Evolutionary conservation across 92 coral and sea anemone genomes (phyloP).

Genomic region (Phenganax subtilis): DNA sequence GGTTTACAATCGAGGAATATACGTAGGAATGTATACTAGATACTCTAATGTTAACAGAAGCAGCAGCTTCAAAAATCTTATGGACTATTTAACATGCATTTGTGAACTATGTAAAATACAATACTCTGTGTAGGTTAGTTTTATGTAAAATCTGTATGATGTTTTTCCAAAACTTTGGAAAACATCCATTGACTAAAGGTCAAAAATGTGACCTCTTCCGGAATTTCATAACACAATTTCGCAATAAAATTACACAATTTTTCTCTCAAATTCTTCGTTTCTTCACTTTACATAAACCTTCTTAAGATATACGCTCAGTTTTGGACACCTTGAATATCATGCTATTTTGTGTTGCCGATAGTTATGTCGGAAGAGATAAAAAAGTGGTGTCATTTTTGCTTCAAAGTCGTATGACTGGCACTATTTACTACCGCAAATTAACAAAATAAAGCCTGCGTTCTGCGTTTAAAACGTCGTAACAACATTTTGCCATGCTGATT

Average conservation of each 20-base stretch:
- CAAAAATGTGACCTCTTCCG: neutral
- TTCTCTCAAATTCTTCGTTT: neutral
- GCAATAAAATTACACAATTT: neutral
- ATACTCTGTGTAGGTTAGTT: too few species aligned
- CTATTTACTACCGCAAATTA: neutral
- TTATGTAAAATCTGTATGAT: too few species aligned
- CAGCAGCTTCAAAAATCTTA: too few species aligned
- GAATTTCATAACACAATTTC: neutral
- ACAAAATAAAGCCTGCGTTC: neutral
- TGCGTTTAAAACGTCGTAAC: neutral
- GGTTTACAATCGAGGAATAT: too few species aligned
- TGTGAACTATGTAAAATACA: too few species aligned
- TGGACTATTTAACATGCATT: too few species aligned
- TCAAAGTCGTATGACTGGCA: conserved; percentile 1
- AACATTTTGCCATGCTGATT: neutral
- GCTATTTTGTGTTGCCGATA: neutral
- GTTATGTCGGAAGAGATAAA: neutral
- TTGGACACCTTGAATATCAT: conserved; percentile 2
- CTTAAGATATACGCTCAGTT: conserved; percentile 25
- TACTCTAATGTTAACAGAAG: too few species aligned
- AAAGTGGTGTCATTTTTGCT: neutral
- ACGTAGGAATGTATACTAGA: too few species aligned
- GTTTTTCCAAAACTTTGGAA: too few species aligned
- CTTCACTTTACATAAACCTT: conserved; percentile 5
- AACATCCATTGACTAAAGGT: too few species aligned